phyloP scores from a whole-genome alignment of 2,888 invertebrate genomes.

The Tiliacea citrago region DNA sequence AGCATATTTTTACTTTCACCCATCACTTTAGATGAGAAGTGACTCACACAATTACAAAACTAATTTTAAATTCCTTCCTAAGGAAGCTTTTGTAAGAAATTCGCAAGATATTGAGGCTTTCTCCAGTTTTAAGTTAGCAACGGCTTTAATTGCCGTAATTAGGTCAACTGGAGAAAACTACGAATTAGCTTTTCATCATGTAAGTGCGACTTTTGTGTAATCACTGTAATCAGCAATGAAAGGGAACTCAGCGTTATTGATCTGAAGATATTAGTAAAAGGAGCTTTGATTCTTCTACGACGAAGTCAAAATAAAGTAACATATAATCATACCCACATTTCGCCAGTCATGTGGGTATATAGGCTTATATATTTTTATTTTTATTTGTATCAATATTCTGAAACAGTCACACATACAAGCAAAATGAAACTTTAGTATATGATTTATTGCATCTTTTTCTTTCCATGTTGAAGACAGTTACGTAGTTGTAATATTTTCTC shows the following conservation, averaged over 20 bases:
- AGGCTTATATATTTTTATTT: too few relatives aligned
- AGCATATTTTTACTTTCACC: not conserved
- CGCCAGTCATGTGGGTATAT: not conserved
- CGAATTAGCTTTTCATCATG: constrained; percentile 31
- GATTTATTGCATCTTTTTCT: too few relatives aligned
- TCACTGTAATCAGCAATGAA: constrained; percentile 16
- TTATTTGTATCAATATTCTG: too few relatives aligned
- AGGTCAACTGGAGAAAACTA: constrained; percentile 38
- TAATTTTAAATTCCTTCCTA: constrained; percentile 12
- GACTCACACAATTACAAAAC: constrained; percentile 13
- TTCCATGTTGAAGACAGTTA: too few relatives aligned
- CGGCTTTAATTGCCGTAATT: constrained; percentile 42
- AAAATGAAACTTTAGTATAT: too few relatives aligned
- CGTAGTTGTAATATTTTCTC: too few relatives aligned
- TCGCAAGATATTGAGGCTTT: constrained; percentile 10
- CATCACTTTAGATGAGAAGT: not conserved
- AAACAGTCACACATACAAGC: too few relatives aligned
- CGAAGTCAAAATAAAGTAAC: not conserved
- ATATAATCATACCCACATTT: not conserved
- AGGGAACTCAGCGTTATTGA: not conserved
- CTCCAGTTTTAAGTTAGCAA: constrained; percentile 11
- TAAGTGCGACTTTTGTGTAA: constrained; percentile 19
- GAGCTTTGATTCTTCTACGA: not conserved
- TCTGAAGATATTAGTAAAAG: not conserved
- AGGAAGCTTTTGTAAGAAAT: constrained; percentile 24